Base-by-base conservation (phyloP, 1,140 invertebrate genomes). In the Caenorhabditis briggsae region DNA sequence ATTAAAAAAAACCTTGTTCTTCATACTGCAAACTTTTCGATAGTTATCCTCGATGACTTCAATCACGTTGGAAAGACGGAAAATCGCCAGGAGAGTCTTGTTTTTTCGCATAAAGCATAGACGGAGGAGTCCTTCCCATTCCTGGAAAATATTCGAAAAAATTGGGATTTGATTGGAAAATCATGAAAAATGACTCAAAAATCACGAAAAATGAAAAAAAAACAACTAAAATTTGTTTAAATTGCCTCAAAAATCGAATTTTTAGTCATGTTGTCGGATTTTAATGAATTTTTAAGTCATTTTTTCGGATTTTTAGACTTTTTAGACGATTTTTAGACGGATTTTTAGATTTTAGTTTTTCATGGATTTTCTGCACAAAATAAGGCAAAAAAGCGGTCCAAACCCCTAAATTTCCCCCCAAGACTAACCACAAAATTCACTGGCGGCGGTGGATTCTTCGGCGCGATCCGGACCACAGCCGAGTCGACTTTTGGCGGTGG, bases 401-500 rank as follows among this genome's bases (percentile, higher is more conserved):
- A 33, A 3, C 33, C 33, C 3, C 33, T 33, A n/a, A n/a, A n/a
- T n/a, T n/a, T n/a, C n/a, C n/a, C n/a, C n/a, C n/a, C n/a, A n/a
- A n/a, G 7, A 88, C 53, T 55, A 82, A 94, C 94, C 91, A 95
- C 95, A 93, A 97, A 99, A 93, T 98, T 97, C 43, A 99, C 96
- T 14, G 96, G 95, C 43, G 97, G 97, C 53, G 97, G 96, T 70
- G 98, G 98, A 94, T 97, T 97, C 91, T 95, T 95, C 7, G 97
- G 98, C 93, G 99, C 97, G 92, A 99, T 95, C 91, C 98, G 94
- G 0, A 99, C 97, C n/a, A 99, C 98, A 94, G 95, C 96, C 0
- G 97, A 99, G 93, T 99, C 98, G 0, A 99, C 97, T 94, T 94
- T 99, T 53, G 98, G 98, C 56, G 98, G 98, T 58, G 98, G 98